Conservation (phyloP, 2,797 vertebrate species). For the Pangasius mekongensis region DNA sequence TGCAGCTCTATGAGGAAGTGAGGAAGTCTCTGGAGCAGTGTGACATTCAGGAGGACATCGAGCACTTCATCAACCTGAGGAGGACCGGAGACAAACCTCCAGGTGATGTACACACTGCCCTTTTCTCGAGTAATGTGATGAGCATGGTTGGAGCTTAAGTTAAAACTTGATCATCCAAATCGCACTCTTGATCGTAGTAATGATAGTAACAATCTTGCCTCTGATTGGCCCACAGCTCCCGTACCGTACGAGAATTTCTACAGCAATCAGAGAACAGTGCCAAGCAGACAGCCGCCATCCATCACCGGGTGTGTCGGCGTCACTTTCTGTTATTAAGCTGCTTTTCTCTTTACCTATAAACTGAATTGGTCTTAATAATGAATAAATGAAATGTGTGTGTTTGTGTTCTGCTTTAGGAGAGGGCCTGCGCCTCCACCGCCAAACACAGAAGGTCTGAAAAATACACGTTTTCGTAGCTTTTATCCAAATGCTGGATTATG, state of each 20-base stretch:
- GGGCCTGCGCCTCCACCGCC: conserved; percentile 76
- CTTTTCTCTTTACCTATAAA: neutral
- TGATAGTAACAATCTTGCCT: neutral
- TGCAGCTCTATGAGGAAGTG: conserved; percentile 91
- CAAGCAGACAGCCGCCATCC: conserved; percentile 55
- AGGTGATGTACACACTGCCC: conserved; percentile 71
- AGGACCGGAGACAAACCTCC: conserved; percentile 85
- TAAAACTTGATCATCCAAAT: neutral
- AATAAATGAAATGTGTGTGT: neutral
- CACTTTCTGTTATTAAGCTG: neutral
- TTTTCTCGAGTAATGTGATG: neutral
- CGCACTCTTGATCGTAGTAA: neutral
- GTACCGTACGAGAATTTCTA: conserved; percentile 94
- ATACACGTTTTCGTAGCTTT: neutral
- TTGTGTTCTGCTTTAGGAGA: conserved; percentile 73
- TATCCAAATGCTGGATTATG: neutral
- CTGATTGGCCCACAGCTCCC: conserved; percentile 71
- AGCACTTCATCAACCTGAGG: conserved; percentile 86
- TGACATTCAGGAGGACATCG: conserved; percentile 88
- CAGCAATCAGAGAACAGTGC: conserved; percentile 72
- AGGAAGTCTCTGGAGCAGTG: conserved; percentile 90
- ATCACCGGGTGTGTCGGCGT: conserved; percentile 60
- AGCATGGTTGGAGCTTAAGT: neutral
- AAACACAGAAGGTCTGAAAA: conserved; percentile 69
- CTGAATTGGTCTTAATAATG: neutral